Percentiles rank a stretch among this genome's conserved stretches.
These are phyloP conservation scores for Tetragonula clypearis DNA, from an alignment of 1,140 invertebrate genomes.

Conservation along the genomic window DNA sequence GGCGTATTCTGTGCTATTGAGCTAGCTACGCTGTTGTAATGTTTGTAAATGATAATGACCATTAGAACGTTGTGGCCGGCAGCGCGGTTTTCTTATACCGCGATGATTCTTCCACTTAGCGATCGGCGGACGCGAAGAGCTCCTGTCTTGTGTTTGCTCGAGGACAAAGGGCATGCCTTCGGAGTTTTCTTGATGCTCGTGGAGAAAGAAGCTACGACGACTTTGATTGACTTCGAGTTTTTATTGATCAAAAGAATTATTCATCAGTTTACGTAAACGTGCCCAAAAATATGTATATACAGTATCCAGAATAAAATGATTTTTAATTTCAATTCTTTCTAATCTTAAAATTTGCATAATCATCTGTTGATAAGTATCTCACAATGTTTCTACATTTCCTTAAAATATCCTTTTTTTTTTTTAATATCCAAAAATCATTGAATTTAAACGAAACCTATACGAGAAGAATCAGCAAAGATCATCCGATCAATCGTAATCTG, in stretches of 20 bases:
- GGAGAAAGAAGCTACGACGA: neutral
- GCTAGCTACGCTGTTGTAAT: constrained; percentile 28
- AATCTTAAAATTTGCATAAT: too few relatives aligned
- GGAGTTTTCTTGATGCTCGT: neutral
- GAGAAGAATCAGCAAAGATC: neutral
- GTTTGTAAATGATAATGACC: constrained; percentile 73
- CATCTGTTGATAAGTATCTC: too few relatives aligned
- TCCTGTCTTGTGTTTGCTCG: constrained; percentile 65
- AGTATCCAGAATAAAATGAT: too few relatives aligned
- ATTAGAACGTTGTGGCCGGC: constrained; percentile 62
- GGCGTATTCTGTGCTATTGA: constrained; percentile 34
- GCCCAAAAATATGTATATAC: too few relatives aligned
- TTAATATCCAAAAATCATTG: neutral
- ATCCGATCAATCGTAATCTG: neutral
- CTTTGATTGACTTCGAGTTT: neutral
- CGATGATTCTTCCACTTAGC: constrained; percentile 72
- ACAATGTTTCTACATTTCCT: too few relatives aligned
- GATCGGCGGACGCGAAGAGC: constrained; percentile 59
- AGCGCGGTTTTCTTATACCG: constrained; percentile 39
- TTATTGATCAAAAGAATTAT: neutral
- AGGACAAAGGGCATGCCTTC: constrained; percentile 31
- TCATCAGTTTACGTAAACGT: too few relatives aligned
- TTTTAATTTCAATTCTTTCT: too few relatives aligned
- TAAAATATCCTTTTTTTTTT: too few relatives aligned
- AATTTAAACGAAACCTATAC: neutral